Evolutionary conservation across 2,888 invertebrate species (phyloP).

Genomic region (Dryobotodes eremita): DNA sequence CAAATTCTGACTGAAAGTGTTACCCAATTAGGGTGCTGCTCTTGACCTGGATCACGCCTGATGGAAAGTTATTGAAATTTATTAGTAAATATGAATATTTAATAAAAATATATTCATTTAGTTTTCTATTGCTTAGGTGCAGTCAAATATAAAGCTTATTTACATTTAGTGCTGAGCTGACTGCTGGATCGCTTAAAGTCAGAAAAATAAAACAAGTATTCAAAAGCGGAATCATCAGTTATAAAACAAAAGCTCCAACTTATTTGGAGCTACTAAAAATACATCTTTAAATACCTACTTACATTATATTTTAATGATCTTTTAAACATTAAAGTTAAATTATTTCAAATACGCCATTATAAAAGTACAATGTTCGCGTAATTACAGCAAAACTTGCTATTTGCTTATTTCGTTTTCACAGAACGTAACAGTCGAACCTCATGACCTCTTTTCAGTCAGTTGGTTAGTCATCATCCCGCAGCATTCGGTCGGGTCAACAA

Average conservation of each 20-base stretch:
- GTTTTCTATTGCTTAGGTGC: not conserved
- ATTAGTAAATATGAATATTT: too few species aligned
- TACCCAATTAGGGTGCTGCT: too few species aligned
- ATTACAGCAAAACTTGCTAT: not conserved
- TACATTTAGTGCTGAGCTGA: not conserved
- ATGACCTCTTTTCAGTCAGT: constrained; percentile 47
- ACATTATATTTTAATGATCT: not conserved
- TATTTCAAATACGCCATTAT: not conserved
- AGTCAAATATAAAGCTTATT: not conserved
- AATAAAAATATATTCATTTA: not conserved
- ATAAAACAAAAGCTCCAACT: not conserved
- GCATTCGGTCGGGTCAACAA: constrained; percentile 72
- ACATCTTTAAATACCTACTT: not conserved
- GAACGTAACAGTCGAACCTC: constrained; percentile 35
- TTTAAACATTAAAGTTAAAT: not conserved
- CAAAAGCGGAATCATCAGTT: not conserved
- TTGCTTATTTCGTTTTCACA: constrained; percentile 5
- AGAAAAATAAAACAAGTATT: not conserved
- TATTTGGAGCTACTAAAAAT: not conserved
- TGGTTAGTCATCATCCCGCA: constrained; percentile 65
- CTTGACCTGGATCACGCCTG: too few species aligned
- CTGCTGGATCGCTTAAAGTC: too few species aligned
- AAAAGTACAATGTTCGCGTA: not conserved
- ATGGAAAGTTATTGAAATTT: too few species aligned
- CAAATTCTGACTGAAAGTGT: too few species aligned